Evolutionary conservation across 2,797 vertebrate genomes (phyloP), one percentile per base, ranked within the genome.

Genomic region (Sebastes dallii): DNA sequence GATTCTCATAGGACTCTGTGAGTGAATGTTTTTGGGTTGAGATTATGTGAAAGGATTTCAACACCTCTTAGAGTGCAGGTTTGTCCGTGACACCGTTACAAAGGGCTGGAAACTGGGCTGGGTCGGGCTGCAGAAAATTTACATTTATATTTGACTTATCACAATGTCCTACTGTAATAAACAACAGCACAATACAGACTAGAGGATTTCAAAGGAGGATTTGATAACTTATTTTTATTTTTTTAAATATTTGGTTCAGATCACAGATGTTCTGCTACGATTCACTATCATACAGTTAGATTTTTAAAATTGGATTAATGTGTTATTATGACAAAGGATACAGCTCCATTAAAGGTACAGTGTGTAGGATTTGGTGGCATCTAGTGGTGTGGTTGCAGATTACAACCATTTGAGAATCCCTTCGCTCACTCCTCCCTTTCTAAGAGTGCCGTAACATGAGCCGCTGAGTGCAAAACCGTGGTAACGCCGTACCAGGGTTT

Each of bases 41-140:
- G 86, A 30, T 52, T 52, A 64, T 72, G 70, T 71, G 65, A 79
- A 78, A 82, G 73, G 81, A 89, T 79, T 78, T 84, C 83, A 66
- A 85, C 82, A 82, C 85, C 75, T 89, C 73, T 81, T 22, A 24
- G 82, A 86, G 88, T 86, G 91, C 77, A 70, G 67, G 86, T 88
- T 90, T 88, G 86, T 85, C 69, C 75, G 60, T 85, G 50, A 84
- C 76, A 89, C 78, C 76, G 54, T 89, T 84, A 87, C 78, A 86
- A 95, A 95, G 94, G 95, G 95, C 94, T 95, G 93, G 86, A 93
- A 91, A 87, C 78, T n/a, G 61, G 83, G 80, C 83, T 86, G 72
- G 81, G 82, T 91, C 55, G 16, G 79, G 77, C 76, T 75, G 82
- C 87, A 84, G 86, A 78, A 83, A 60, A 59, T 64, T 81, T 74